Conservation (phyloP, 2,888 invertebrate genomes). For the Augochlorella aurata region DNA sequence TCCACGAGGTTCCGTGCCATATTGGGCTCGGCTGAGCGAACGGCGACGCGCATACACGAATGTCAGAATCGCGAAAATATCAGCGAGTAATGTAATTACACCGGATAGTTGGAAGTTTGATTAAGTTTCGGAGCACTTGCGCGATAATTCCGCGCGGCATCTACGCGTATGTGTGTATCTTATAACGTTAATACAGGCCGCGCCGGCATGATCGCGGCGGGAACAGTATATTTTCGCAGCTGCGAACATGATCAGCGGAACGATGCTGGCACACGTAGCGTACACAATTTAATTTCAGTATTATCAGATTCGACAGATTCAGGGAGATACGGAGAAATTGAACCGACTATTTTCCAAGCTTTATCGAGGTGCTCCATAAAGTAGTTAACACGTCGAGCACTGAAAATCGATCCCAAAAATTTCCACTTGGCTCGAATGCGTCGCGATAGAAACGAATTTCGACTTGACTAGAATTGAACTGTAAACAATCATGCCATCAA, state of each 20-base stretch:
- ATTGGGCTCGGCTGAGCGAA: not conserved
- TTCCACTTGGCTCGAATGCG: no score
- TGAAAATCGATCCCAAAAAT: no score
- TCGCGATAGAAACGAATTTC: no score
- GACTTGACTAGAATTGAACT: no score
- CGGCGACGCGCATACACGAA: not conserved
- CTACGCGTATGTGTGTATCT: not conserved
- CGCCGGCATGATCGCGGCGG: not conserved
- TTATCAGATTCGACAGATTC: not conserved
- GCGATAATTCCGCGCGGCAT: not conserved
- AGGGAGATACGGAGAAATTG: not conserved
- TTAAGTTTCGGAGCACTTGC: constrained; percentile 20
- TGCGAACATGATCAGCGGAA: not conserved
- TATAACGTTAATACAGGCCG: constrained; percentile 8
- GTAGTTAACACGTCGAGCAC: no score
- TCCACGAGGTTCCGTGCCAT: not conserved
- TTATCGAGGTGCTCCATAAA: not conserved
- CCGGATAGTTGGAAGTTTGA: constrained; percentile 17
- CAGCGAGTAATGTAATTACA: constrained; percentile 21
- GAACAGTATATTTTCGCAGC: constrained; percentile 20
- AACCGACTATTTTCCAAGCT: not conserved
- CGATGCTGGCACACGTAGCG: not conserved
- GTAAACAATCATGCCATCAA: no score
- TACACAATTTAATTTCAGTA: not conserved
- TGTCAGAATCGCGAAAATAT: constrained; percentile 11